Evolutionary conservation across 2,888 invertebrate species (phyloP).

Genomic region (Melanargia galathea): DNA sequence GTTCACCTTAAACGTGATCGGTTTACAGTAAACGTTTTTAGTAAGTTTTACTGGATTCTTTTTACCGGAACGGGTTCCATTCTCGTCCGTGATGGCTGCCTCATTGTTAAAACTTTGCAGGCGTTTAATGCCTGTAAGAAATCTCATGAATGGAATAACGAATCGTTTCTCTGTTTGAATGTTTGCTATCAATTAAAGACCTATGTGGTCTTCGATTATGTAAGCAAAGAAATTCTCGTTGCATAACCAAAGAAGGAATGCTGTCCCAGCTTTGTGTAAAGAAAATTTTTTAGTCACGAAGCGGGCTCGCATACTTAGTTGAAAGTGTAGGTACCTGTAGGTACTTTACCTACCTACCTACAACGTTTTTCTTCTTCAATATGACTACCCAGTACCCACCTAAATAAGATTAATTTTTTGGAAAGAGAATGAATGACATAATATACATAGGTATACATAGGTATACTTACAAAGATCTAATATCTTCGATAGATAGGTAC

Average conservation of each 20-base stretch:
- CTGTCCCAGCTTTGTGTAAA: slow-evolving; percentile 2
- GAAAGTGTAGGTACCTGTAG: background rate
- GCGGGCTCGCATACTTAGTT: background rate
- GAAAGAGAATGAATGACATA: too few species aligned
- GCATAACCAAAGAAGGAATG: slow-evolving; percentile 23
- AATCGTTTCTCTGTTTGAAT: slow-evolving; percentile 37
- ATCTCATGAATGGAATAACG: slow-evolving; percentile 41
- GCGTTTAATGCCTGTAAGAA: slow-evolving; percentile 38
- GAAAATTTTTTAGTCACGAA: background rate
- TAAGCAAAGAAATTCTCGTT: slow-evolving; percentile 26
- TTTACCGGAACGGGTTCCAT: slow-evolving; percentile 39
- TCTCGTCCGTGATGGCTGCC: slow-evolving; percentile 41
- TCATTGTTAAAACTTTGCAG: slow-evolving; percentile 41
- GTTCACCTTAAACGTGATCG: slow-evolving; percentile 51
- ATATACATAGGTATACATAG: too few species aligned
- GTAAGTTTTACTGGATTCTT: slow-evolving; percentile 47
- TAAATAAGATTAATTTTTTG: too few species aligned
- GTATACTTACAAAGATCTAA: too few species aligned
- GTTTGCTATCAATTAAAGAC: slow-evolving; percentile 38
- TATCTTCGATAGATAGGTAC: too few species aligned
- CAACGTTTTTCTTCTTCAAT: background rate
- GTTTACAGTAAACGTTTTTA: slow-evolving; percentile 46
- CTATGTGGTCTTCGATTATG: slow-evolving; percentile 33
- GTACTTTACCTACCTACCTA: background rate
- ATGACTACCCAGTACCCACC: background rate